Base-by-base conservation (phyloP, 2,888 invertebrate genomes). In the Xanthostigma xanthostigma region DNA sequence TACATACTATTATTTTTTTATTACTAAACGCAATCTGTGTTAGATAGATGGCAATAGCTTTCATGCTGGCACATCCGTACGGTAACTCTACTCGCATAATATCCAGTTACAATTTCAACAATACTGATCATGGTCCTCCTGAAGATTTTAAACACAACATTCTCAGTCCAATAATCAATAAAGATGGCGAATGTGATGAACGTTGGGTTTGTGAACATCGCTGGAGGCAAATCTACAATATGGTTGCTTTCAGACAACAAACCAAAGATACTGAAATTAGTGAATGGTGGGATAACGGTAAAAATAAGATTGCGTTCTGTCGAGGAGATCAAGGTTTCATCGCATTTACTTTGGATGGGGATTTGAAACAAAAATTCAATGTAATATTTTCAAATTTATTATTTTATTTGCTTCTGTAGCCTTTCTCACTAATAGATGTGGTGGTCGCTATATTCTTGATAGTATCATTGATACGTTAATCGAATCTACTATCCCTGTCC, bases 41-140 rank as follows among this genome's bases (percentile, higher is more conserved):
- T 27, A 27, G 27, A 27, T 48, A 64, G 64, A 64, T 64, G 62
- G 76, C 75, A 0, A 66, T 63, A 8, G 72, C 74, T n/a, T 80
- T 75, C 62, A 75, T 74, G 67, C 58, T 79, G 49, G 75, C 76
- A 1, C 70, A 69, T 64, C 67, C 70, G 1, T 75, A 74, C 52
- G 74, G 73, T 2, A 27, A 27, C 27, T 61, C 67, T 45, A 65
- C 75, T 1, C 60, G 74, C 37, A 65, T 79, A 6, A 78, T 79
- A 76, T 75, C 74, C 57, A 74, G 74, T 51, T 66, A 58, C 50
- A 50, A 58, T 37, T 77, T 73, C 59, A 52, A 55, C n/a, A 58
- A 64, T 48, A 57, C 58, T 4, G 56, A 57, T 46, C 54, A 55
- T 8, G 68, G 68, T n/a, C 69, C 69, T 1, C 69, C 70, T 0